Base-by-base conservation (phyloP, 2,113 vertebrate genomes). In the Aptenodytes patagonicus region DNA sequence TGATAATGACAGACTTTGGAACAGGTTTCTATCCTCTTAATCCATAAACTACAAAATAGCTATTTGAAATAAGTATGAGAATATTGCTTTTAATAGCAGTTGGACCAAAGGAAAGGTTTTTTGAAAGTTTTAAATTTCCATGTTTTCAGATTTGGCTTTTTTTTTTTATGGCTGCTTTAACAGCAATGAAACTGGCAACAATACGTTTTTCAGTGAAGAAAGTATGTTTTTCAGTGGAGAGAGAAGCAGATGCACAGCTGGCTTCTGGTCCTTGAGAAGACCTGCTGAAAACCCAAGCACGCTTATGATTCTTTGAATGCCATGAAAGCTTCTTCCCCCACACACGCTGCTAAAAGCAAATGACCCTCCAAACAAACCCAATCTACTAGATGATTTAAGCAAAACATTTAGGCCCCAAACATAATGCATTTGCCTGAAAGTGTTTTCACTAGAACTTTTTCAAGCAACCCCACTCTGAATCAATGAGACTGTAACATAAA, bases 261-360 rank as follows among this genome's bases (percentile, higher is more conserved):
- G 13, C 31, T 65, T 87, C 40, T 14, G 11, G 17, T 26, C 60
- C 78, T 70, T 69, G 19, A 86, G 29, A 17, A 75, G 54, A 76
- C 15, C 17, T 60, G 13, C 36, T 75, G 54, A 75, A 89, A 93
- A 36, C 12, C 19, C 5, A 54, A 36, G 6, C 8, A 19, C 17
- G 21, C 1, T 77, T 60, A 36, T 22, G 19, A n/a, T 54, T 40
- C 46, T 70, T 57, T n/a, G 54, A 83, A 64, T 46, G 21, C 7
- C 11, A 10, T 42, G 19, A 61, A 55, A 81, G 2, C 12, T 71
- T 55, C 19, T 57, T 70, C 14, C 15, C 7, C 0, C 0, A 42
- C 1, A 16, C 8, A 46, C 2, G 2, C 31, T 79, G 28, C 20
- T 32, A 79, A 90, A 83, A 46, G 3, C 8, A 70, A 87, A 75